Evolutionary conservation across 2,888 invertebrate species (phyloP).

Genomic region (Serripes groenlandicus): DNA sequence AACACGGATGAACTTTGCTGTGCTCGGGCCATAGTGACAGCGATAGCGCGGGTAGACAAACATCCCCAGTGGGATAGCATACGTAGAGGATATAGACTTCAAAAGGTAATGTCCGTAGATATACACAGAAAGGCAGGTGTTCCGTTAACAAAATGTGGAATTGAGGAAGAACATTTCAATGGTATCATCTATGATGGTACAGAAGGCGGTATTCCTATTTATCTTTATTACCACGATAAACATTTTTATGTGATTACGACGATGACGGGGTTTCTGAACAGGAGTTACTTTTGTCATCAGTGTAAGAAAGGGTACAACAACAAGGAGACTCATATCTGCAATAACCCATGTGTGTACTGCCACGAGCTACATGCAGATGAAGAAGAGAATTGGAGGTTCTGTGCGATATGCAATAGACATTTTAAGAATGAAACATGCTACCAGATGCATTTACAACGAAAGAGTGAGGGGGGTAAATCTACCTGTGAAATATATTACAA

Average conservation of each 20-base stretch:
- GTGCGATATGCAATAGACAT: conserved; percentile 30
- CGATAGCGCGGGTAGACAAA: conserved; percentile 36
- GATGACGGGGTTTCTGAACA: conserved; percentile 51
- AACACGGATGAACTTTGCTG: conserved; percentile 51
- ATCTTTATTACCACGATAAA: conserved; percentile 50
- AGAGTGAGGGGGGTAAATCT: conserved; percentile 8
- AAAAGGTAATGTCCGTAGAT: conserved; percentile 26
- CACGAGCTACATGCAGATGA: conserved; percentile 19
- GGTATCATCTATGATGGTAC: conserved; percentile 38
- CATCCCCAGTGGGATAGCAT: conserved; percentile 49
- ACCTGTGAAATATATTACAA: conserved; percentile 39
- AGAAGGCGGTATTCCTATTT: conserved; percentile 40
- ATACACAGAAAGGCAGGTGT: conserved; percentile 23
- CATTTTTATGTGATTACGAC: conserved; percentile 62
- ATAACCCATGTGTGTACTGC: conserved; percentile 39
- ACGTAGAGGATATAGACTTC: conserved; percentile 31
- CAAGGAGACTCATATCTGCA: conserved; percentile 41
- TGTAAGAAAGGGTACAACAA: conserved; percentile 41
- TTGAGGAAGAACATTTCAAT: conserved; percentile 52
- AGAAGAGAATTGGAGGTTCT: conserved; percentile 30
- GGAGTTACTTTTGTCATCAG: conserved; percentile 45
- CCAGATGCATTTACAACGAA: conserved; percentile 19
- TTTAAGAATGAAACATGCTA: conserved; percentile 37
- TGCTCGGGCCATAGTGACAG: conserved; percentile 50
- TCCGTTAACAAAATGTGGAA: conserved; percentile 31